These are phyloP conservation scores for Micrastur ruficollis DNA, from an alignment of 2,797 vertebrate genomes.

Conservation along the genomic window DNA sequence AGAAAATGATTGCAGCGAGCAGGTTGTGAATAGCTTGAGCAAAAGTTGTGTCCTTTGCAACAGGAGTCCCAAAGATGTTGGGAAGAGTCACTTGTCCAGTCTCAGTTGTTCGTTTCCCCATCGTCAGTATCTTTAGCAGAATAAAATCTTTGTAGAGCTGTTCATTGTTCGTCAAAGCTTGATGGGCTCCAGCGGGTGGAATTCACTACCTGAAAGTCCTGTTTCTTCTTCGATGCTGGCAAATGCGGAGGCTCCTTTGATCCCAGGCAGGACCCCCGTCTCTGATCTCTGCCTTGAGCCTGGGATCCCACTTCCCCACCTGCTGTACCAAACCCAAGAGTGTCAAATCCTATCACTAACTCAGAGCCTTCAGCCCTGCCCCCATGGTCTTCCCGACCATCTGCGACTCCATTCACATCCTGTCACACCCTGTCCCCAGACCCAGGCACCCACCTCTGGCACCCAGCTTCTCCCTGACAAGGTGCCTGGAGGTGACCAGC, in stretches of 20 bases:
- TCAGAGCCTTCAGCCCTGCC: neutral
- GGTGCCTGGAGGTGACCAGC: neutral
- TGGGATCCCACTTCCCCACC: neutral
- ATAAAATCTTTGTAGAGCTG: neutral
- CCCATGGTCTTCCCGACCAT: rapidly evolving
- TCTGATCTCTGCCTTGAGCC: neutral
- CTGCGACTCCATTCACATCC: neutral
- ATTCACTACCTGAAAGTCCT: conserved; percentile 46
- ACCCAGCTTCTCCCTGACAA: neutral
- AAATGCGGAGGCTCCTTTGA: neutral
- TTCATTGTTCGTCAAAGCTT: neutral
- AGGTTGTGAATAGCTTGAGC: neutral
- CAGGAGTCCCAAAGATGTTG: neutral
- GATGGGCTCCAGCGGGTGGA: neutral
- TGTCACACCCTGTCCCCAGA: neutral
- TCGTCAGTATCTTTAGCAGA: neutral
- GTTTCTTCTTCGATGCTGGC: conserved; percentile 40
- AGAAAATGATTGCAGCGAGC: neutral
- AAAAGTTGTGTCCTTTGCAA: neutral
- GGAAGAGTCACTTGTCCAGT: neutral
- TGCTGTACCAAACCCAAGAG: neutral
- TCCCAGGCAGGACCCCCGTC: neutral
- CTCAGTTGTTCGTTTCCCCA: neutral
- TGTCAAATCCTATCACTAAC: neutral
- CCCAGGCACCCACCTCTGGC: neutral